Percentiles rank a stretch among this genome's conserved stretches.
Conservation (phyloP, 2,888 invertebrate genomes). For the Phyto melanocephala region DNA sequence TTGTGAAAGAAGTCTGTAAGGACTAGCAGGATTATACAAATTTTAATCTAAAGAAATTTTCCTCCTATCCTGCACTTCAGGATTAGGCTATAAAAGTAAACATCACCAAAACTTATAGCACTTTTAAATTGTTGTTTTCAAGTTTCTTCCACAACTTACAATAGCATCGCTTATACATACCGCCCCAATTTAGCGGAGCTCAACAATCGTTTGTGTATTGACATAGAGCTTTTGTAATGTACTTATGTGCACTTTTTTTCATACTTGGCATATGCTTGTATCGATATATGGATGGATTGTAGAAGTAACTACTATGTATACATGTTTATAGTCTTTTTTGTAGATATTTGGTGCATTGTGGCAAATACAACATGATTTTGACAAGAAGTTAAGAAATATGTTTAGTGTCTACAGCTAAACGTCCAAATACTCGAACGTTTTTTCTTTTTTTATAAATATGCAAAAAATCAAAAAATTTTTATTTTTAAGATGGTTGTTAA, state of each 20-base stretch:
- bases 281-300: neutral
- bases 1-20: too few species aligned
- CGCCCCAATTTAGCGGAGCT: neutral
- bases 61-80: too few species aligned
- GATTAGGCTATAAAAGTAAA: too few species aligned
- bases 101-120: too few species aligned
- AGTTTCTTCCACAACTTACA: neutral
- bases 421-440: conserved; percentile 22
- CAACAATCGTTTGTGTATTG: conserved; percentile 42
- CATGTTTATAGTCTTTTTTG: neutral
- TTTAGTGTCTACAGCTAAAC: conserved; percentile 36
- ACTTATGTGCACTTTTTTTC: conserved; percentile 42
- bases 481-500: conserved; percentile 61
- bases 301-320: too few species aligned
- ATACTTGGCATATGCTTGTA: conserved; percentile 13
- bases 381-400: conserved; percentile 59
- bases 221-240: conserved; percentile 44
- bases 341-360: conserved; percentile 17
- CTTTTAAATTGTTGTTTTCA: too few species aligned
- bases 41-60: too few species aligned
- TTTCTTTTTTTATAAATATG: conserved; percentile 10
- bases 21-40: too few species aligned
- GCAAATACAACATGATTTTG: conserved; percentile 53
- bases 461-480: conserved; percentile 33
- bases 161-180: neutral